Conservation (phyloP, 2,888 invertebrate genomes). For the Apomyelois bistriatella region DNA sequence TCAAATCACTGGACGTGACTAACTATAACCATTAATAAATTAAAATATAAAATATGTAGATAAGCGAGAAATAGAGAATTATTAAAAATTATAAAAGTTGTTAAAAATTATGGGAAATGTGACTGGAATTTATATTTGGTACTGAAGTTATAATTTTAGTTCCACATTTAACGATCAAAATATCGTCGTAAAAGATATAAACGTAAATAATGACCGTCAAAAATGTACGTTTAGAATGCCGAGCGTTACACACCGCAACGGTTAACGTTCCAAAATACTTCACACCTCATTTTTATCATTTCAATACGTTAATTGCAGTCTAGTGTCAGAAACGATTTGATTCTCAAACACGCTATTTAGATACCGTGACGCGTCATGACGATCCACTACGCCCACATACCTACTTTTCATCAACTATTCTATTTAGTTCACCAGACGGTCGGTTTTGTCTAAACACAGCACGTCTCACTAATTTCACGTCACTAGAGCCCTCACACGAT, state of each 20-base stretch:
- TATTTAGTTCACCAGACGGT: conserved; percentile 1
- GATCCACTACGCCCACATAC: not conserved
- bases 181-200: conserved; percentile 9
- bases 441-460: not conserved
- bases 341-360: not conserved
- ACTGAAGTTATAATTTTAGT: not conserved
- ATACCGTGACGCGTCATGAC: not conserved
- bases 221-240: conserved; percentile 7
- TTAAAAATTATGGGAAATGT: not conserved
- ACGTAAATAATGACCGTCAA: conserved; percentile 8
- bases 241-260: conserved; percentile 2
- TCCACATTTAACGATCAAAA: conserved; percentile 3
- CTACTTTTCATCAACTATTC: conserved; percentile 1
- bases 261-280: conserved; percentile 8
- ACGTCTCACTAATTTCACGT: not conserved
- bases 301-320: not conserved
- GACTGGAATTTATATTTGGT: not conserved
- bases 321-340: not conserved
- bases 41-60: too few relatives aligned
- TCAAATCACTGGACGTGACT: too few relatives aligned
- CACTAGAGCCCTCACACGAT: not conserved
- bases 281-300: conserved; percentile 3
- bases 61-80: not conserved
- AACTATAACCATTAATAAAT: too few relatives aligned
- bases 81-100: not conserved